Evolutionary conservation across 2,797 vertebrate genomes (phyloP).

Genomic region (Liasis olivaceus): DNA sequence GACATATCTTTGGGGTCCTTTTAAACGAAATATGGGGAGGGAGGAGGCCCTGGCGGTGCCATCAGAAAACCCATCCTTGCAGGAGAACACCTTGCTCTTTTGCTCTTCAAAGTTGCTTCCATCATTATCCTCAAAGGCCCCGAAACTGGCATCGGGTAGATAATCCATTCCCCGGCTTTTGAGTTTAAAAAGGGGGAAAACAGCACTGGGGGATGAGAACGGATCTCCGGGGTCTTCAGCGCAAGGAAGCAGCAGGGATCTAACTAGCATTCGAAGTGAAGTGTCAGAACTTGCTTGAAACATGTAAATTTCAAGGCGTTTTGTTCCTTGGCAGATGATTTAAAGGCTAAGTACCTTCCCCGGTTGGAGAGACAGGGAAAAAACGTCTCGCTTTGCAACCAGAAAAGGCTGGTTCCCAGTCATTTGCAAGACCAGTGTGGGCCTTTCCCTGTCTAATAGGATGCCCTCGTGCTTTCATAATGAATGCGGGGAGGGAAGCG

Average conservation of each 20-base stretch:
- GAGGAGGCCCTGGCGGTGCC: not conserved
- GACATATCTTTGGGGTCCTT: not conserved
- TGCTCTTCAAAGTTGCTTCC: conserved; percentile 4
- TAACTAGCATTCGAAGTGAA: conserved; percentile 66
- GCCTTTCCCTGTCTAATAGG: conserved; percentile 91
- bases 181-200: not conserved
- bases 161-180: conserved; percentile 47
- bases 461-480: conserved; percentile 84
- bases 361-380: conserved; percentile 72
- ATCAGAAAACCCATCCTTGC: conserved; percentile 28
- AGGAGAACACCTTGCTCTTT: conserved; percentile 11
- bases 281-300: conserved; percentile 68
- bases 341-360: conserved; percentile 83
- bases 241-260: conserved; percentile 51
- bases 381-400: conserved; percentile 76
- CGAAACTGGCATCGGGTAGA: conserved; percentile 52
- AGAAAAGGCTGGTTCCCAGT: conserved; percentile 81
- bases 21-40: not conserved
- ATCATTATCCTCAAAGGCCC: conserved; percentile 43
- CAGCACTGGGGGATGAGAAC: not conserved
- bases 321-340: conserved; percentile 78
- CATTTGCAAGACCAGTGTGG: conserved; percentile 95
- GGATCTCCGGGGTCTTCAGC: conserved; percentile 23
- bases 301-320: conserved; percentile 77
- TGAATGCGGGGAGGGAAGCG: conserved; percentile 89